These are phyloP conservation scores for Prunella fulvescens DNA, from an alignment of 2,113 vertebrate species.

Conservation along the genomic window DNA sequence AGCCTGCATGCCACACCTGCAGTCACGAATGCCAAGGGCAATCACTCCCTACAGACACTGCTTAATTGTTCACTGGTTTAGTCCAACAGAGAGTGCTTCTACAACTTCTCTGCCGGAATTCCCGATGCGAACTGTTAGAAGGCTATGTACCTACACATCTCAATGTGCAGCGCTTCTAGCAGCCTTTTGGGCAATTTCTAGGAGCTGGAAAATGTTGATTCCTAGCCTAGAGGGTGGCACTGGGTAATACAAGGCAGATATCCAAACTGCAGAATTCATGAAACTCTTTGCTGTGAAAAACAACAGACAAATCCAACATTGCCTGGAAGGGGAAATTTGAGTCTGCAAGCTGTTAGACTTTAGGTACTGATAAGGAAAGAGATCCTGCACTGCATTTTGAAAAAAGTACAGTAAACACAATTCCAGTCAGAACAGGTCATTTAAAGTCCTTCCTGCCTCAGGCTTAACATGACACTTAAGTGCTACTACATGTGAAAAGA, in stretches of 20 bases:
- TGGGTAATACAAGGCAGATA: constrained; percentile 81
- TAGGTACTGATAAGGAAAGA: constrained; percentile 84
- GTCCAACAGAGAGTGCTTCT: constrained; percentile 34
- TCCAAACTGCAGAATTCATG: constrained; percentile 79
- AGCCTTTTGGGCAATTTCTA: constrained; percentile 78
- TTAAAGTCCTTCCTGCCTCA: constrained; percentile 79
- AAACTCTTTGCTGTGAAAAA: constrained; percentile 81
- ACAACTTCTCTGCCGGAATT: constrained; percentile 50
- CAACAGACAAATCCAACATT: constrained; percentile 83
- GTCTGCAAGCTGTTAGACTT: constrained; percentile 88
- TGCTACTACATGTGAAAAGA: constrained; percentile 80
- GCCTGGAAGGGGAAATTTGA: constrained; percentile 90
- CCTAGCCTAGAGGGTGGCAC: constrained; percentile 77
- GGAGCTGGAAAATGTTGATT: constrained; percentile 73
- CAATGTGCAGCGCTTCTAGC: constrained; percentile 56
- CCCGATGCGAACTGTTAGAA: neutral
- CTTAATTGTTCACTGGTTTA: constrained; percentile 56
- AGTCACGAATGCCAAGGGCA: constrained; percentile 22
- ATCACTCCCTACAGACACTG: constrained; percentile 13
- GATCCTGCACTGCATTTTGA: constrained; percentile 75
- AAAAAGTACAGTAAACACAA: constrained; percentile 86
- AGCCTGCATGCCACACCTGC: neutral
- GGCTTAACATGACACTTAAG: constrained; percentile 89
- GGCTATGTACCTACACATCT: constrained; percentile 39
- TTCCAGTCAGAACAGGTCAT: constrained; percentile 82